A percentile compares a stretch with the other conserved stretches of the same genome.
phyloP scores from a whole-genome alignment of 2,113 vertebrate genomes.

The Cyprinodon brontotheroides region DNA sequence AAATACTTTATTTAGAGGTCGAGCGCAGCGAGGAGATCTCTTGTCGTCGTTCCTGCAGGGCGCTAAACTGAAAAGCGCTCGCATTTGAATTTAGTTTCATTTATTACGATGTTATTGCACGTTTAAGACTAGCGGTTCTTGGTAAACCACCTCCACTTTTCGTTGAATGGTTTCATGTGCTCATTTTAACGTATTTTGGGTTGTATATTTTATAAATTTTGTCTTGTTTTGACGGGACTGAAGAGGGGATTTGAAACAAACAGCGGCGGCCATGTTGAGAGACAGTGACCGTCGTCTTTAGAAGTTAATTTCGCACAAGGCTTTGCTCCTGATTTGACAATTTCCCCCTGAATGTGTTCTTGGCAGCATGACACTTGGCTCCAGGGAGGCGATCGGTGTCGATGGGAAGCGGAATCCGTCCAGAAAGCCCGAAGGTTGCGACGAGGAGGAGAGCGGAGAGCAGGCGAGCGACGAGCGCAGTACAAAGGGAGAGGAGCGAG shows the following conservation, averaged over 20 bases:
- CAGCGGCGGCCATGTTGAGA: slow-evolving; percentile 99
- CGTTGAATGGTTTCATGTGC: slow-evolving; percentile 27
- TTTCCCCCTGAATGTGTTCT: slow-evolving; percentile 61
- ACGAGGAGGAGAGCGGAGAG: slow-evolving; percentile 90
- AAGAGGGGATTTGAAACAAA: slow-evolving; percentile 97
- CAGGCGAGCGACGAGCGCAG: slow-evolving; percentile 88
- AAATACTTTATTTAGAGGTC: slow-evolving; percentile 83
- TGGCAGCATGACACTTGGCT: slow-evolving; percentile 95
- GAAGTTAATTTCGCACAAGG: slow-evolving; percentile 76
- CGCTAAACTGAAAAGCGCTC: slow-evolving; percentile 84
- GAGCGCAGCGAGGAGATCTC: slow-evolving; percentile 74
- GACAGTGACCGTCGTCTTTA: slow-evolving; percentile 81
- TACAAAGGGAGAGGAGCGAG: slow-evolving; percentile 89
- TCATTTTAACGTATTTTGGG: slow-evolving; percentile 40
- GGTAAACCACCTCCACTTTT: slow-evolving; percentile 7
- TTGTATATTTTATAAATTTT: slow-evolving; percentile 70
- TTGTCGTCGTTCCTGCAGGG: slow-evolving; percentile 83
- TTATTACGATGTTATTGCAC: slow-evolving; percentile 35
- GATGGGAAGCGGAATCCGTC: slow-evolving; percentile 89
- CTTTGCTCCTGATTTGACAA: slow-evolving; percentile 54
- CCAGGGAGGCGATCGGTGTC: slow-evolving; percentile 87
- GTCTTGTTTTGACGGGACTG: slow-evolving; percentile 90
- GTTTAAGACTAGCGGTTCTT: slow-evolving; percentile 29
- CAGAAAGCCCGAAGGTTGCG: slow-evolving; percentile 84
- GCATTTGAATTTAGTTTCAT: slow-evolving; percentile 77